These are phyloP conservation scores for Fragum sueziense DNA, from an alignment of 2,888 invertebrate genomes.

Conservation along the genomic window DNA sequence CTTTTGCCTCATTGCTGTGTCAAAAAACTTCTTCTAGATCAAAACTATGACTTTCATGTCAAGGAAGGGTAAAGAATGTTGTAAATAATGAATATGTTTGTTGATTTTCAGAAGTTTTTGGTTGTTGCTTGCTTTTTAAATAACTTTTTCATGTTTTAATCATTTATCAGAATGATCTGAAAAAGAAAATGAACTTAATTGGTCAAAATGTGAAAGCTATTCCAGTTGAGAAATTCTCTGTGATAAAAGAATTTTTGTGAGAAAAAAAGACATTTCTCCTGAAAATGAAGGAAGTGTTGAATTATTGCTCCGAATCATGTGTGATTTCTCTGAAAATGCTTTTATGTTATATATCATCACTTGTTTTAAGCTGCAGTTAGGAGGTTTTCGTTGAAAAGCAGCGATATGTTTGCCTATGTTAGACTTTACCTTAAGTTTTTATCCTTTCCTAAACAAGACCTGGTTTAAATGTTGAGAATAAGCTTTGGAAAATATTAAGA, in stretches of 20 bases:
- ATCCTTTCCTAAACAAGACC: too few relatives aligned
- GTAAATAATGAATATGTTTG: neutral
- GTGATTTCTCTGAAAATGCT: too few relatives aligned
- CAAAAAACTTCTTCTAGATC: neutral
- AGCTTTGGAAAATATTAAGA: neutral
- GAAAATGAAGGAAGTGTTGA: neutral
- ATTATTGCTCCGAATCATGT: too few relatives aligned
- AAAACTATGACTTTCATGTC: neutral
- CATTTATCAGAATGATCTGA: neutral
- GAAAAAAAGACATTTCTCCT: neutral
- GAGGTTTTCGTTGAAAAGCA: too few relatives aligned
- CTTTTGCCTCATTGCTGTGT: neutral
- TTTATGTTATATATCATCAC: neutral
- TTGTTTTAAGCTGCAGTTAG: too few relatives aligned
- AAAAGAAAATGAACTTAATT: neutral
- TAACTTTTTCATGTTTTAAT: neutral
- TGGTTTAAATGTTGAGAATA: neutral
- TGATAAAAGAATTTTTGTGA: neutral
- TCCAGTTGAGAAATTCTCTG: neutral
- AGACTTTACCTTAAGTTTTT: neutral
- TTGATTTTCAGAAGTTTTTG: neutral
- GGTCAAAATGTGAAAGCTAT: too few relatives aligned
- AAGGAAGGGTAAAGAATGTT: neutral
- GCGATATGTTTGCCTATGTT: neutral
- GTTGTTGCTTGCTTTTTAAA: neutral